These are phyloP conservation scores for Scomber scombrus DNA, from an alignment of 2,113 vertebrate species.

Conservation along the genomic window DNA sequence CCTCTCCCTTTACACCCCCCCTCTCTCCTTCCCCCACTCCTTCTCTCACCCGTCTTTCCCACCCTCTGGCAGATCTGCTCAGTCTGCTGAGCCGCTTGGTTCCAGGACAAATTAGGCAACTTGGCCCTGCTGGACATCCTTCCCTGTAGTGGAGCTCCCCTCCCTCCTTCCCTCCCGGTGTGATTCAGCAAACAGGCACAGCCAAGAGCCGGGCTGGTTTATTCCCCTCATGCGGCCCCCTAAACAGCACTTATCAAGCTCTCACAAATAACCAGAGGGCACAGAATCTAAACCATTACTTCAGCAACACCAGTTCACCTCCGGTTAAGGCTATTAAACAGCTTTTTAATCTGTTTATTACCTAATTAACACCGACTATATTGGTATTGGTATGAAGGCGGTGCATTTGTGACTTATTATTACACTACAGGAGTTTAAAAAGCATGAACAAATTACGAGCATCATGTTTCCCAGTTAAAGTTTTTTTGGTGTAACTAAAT, in stretches of 20 bases:
- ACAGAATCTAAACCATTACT: neutral
- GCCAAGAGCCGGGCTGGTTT: constrained; percentile 20
- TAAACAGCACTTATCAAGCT: constrained; percentile 58
- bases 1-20: neutral
- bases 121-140: constrained; percentile 49
- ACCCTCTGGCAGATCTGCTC: constrained; percentile 33
- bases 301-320: constrained; percentile 32
- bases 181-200: constrained; percentile 34
- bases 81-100: constrained; percentile 20
- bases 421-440: constrained; percentile 1
- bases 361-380: neutral
- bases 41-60: constrained; percentile 2
- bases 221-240: constrained; percentile 38
- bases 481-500: neutral
- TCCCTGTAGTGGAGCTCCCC: neutral
- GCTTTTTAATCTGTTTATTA: constrained; percentile 12
- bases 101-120: constrained; percentile 49
- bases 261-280: constrained; percentile 63
- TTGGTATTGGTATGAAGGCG: neutral
- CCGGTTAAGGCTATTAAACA: constrained; percentile 19
- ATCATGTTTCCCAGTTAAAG: neutral
- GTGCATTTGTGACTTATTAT: neutral
- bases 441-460: neutral
- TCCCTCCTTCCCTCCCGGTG: neutral
- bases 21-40: too few relatives aligned